These are phyloP conservation scores for Phainopepla nitens DNA, from an alignment of 2,113 vertebrate species.

Conservation along the genomic window DNA sequence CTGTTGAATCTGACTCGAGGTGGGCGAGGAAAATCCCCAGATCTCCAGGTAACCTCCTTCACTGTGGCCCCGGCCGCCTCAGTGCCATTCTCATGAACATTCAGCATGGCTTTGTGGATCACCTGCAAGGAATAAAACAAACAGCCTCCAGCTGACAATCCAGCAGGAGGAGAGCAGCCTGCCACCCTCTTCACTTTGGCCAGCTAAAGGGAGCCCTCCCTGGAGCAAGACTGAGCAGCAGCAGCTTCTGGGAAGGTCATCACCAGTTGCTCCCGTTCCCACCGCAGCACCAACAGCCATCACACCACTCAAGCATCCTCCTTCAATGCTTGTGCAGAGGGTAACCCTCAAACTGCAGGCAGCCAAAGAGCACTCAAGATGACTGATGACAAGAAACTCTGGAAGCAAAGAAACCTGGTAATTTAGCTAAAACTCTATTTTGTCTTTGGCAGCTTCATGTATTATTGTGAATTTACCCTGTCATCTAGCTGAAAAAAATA, in stretches of 20 bases:
- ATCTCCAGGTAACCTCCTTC: constrained; percentile 79
- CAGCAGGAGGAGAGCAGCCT: background rate
- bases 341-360: background rate
- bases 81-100: constrained; percentile 84
- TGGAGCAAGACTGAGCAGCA: background rate
- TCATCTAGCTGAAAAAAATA: constrained; percentile 42
- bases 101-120: constrained; percentile 81
- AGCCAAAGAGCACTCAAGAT: background rate
- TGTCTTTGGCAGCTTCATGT: constrained; percentile 18
- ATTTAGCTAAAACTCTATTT: constrained; percentile 14
- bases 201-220: background rate
- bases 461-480: constrained; percentile 38
- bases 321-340: background rate
- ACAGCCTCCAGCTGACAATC: background rate
- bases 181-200: background rate
- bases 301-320: background rate
- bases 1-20: constrained; percentile 61
- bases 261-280: background rate
- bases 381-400: background rate
- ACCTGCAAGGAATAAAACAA: constrained; percentile 60
- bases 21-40: constrained; percentile 53
- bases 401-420: constrained; percentile 7
- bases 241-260: background rate
- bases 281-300: accelerated
- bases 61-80: constrained; percentile 73